Conservation (phyloP, 2,797 vertebrate genomes). For the Apogon talboti region DNA sequence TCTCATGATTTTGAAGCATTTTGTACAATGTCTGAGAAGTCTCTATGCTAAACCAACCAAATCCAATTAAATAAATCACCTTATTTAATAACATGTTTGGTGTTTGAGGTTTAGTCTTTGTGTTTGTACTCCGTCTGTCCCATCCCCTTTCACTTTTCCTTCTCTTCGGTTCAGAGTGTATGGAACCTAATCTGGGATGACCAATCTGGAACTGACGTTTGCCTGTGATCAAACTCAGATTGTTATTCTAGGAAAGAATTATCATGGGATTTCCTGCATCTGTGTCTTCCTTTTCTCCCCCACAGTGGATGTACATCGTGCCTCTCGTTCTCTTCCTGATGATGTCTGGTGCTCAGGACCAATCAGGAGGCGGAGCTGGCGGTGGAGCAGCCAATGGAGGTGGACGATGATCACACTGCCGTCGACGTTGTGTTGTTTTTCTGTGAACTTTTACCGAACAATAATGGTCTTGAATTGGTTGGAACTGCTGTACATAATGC, state of each 20-base stretch:
- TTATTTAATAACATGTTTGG: too few species aligned
- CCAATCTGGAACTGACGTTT: conserved; percentile 41
- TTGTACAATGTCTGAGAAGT: neutral
- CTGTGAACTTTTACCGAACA: conserved; percentile 21
- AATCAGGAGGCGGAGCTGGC: conserved; percentile 87
- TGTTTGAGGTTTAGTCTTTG: conserved; percentile 12
- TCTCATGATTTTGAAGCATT: neutral
- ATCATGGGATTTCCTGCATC: neutral
- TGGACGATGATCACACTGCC: conserved; percentile 75
- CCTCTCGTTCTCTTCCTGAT: conserved; percentile 94
- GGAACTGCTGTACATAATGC: conserved; percentile 75
- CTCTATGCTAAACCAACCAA: neutral
- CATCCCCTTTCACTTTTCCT: conserved; percentile 17
- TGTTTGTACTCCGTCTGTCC: conserved; percentile 17
- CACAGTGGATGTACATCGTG: conserved; percentile 97
- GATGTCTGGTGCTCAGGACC: conserved; percentile 95
- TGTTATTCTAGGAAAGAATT: neutral
- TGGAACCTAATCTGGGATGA: conserved; percentile 51
- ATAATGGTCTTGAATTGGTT: conserved; percentile 18
- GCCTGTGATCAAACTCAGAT: conserved; percentile 28
- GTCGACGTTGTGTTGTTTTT: neutral
- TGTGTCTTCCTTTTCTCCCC: neutral
- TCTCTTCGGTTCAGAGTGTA: conserved; percentile 43
- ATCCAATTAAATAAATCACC: neutral
- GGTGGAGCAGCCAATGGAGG: conserved; percentile 84